Conservation (phyloP, 2,888 invertebrate genomes). For the Odontomyia ornata region DNA sequence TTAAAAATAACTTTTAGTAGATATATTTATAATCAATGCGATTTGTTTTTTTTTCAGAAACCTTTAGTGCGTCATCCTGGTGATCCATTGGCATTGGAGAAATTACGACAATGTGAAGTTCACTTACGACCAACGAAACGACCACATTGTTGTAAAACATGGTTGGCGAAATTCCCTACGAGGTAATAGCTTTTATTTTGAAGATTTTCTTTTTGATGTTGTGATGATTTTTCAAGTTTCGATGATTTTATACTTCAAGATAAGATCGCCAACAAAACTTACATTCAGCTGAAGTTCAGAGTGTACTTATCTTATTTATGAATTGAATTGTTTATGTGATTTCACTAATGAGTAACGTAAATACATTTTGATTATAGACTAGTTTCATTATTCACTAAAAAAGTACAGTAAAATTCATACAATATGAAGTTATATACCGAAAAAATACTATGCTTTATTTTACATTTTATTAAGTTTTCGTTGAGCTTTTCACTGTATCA, state of each 20-base stretch:
- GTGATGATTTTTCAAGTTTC: constrained; percentile 56
- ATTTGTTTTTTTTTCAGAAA: constrained; percentile 71
- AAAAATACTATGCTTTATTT: too few species aligned
- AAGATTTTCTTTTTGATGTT: constrained; percentile 65
- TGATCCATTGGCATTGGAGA: constrained; percentile 79
- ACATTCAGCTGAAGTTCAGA: constrained; percentile 49
- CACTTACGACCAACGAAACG: constrained; percentile 83
- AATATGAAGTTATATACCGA: too few species aligned
- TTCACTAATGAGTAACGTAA: constrained; percentile 33
- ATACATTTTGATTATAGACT: constrained; percentile 25
- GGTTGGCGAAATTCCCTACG: constrained; percentile 95
- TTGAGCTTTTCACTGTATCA: too few species aligned
- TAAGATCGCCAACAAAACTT: constrained; percentile 48
- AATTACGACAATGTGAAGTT: constrained; percentile 89
- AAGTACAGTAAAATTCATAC: too few species aligned
- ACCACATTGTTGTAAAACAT: constrained; percentile 90
- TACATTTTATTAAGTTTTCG: too few species aligned
- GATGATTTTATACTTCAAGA: constrained; percentile 45
- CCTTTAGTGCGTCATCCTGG: constrained; percentile 86
- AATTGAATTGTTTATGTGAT: constrained; percentile 41
- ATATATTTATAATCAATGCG: too few species aligned
- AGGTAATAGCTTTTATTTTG: constrained; percentile 64
- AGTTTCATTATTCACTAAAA: constrained; percentile 28
- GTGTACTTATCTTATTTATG: constrained; percentile 44
- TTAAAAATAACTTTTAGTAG: too few species aligned